A percentile compares a stretch with the other conserved stretches of the same genome.
phyloP scores from a whole-genome alignment of 1,140 invertebrate species.

The Conus betulinus region DNA sequence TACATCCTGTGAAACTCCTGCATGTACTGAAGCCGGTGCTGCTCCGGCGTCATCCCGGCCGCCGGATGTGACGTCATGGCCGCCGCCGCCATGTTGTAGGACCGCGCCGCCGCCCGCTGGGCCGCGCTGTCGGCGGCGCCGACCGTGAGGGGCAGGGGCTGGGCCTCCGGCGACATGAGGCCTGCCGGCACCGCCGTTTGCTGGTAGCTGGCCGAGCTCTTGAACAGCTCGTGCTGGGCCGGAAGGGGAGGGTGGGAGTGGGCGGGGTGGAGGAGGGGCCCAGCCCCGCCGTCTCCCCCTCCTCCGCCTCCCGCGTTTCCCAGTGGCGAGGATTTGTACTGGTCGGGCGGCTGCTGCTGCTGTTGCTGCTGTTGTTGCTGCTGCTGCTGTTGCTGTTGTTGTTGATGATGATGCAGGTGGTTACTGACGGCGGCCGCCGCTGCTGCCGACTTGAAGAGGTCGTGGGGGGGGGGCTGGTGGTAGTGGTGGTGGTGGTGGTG shows the following conservation, averaged over 20 bases:
- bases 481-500: constrained; percentile 20
- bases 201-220: background rate
- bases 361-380: constrained; percentile 11
- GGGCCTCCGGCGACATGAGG: background rate
- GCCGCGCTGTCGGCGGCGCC: background rate
- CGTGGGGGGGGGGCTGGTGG: background rate
- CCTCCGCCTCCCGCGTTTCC: background rate
- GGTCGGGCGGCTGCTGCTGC: constrained; percentile 20
- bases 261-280: constrained; percentile 15
- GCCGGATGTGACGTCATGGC: constrained; percentile 37
- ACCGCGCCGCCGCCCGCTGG: constrained; percentile 10
- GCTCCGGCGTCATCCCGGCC: constrained; percentile 50
- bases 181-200: background rate
- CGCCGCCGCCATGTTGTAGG: constrained; percentile 33
- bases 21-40: constrained; percentile 68
- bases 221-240: constrained; percentile 28
- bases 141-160: constrained; percentile 29
- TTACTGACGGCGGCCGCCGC: background rate
- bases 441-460: constrained; percentile 19
- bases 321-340: background rate
- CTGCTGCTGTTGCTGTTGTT: constrained; percentile 19
- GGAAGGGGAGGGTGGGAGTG: constrained; percentile 12
- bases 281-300: background rate
- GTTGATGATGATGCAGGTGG: background rate
- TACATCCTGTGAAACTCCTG: constrained; percentile 70